These are phyloP conservation scores for Plotosus lineatus DNA, from an alignment of 2,113 vertebrate species.

Conservation along the genomic window DNA sequence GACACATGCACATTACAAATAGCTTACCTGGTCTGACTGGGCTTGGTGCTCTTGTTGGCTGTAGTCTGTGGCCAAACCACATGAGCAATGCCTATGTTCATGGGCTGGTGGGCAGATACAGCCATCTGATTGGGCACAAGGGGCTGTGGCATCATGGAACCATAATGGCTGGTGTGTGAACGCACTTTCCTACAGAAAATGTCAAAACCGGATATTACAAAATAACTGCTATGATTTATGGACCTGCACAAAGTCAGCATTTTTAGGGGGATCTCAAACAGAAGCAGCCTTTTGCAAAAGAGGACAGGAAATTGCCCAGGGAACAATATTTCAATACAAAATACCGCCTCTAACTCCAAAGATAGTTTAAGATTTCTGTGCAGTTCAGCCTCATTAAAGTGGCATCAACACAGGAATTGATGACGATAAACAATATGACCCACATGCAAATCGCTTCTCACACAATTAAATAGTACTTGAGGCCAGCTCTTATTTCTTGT, in stretches of 20 bases:
- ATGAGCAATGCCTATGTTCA: constrained; percentile 94
- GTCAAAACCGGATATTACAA: background rate
- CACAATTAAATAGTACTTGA: too few species aligned
- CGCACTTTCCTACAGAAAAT: constrained; percentile 79
- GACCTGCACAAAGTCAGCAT: background rate
- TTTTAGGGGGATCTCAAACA: background rate
- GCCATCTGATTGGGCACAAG: constrained; percentile 91
- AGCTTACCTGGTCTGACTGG: constrained; percentile 85
- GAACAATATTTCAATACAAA: background rate
- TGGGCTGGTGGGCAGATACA: constrained; percentile 88
- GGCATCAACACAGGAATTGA: too few species aligned
- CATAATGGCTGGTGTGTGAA: constrained; percentile 85
- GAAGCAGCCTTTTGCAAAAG: background rate
- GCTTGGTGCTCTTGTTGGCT: constrained; percentile 84
- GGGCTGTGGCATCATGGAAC: constrained; percentile 83
- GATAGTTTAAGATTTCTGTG: background rate
- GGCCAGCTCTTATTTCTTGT: too few species aligned
- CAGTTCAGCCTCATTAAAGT: background rate
- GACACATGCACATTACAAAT: background rate
- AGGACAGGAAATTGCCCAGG: background rate
- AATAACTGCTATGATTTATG: background rate
- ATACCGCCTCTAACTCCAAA: background rate
- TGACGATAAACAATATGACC: too few species aligned
- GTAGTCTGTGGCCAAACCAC: constrained; percentile 93
- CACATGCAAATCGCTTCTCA: too few species aligned